Conservation (phyloP, 92 coral and sea anemone species). For the Bergia puertoricense region DNA sequence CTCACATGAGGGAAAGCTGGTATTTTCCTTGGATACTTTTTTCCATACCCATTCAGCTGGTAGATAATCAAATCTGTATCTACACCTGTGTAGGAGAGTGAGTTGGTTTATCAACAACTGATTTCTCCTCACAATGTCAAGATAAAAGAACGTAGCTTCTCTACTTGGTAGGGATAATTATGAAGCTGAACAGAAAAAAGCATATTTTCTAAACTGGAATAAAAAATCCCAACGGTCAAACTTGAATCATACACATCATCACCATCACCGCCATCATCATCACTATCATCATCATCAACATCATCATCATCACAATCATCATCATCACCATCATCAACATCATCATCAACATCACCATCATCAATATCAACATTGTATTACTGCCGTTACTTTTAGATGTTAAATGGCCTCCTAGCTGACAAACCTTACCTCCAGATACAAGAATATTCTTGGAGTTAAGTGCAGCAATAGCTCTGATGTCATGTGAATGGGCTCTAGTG, state of each 20-base stretch:
- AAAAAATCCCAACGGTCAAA: background rate
- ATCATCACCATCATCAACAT: background rate
- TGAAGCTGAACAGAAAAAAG: background rate
- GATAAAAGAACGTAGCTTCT: background rate
- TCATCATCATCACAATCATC: background rate
- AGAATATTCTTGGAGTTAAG: slow-evolving; percentile 47
- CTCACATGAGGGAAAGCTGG: slow-evolving; percentile 91
- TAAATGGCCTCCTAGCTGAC: too few species aligned
- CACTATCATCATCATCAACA: background rate
- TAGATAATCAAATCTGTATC: slow-evolving; percentile 74
- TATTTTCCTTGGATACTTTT: slow-evolving; percentile 53
- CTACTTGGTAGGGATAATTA: background rate
- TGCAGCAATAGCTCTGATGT: slow-evolving; percentile 68
- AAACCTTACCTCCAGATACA: slow-evolving; percentile 71
- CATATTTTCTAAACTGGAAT: background rate
- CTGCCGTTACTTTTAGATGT: too few species aligned
- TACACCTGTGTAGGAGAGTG: slow-evolving; percentile 58
- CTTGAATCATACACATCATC: background rate
- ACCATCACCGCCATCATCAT: background rate
- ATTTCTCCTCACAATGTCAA: background rate
- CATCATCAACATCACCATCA: background rate
- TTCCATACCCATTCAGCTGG: slow-evolving; percentile 62
- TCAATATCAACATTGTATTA: too few species aligned
- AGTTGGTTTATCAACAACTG: background rate
- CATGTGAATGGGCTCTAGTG: slow-evolving; percentile 75